Conservation (phyloP, 2,113 vertebrate species). For the Ivindomyrus marchei region DNA sequence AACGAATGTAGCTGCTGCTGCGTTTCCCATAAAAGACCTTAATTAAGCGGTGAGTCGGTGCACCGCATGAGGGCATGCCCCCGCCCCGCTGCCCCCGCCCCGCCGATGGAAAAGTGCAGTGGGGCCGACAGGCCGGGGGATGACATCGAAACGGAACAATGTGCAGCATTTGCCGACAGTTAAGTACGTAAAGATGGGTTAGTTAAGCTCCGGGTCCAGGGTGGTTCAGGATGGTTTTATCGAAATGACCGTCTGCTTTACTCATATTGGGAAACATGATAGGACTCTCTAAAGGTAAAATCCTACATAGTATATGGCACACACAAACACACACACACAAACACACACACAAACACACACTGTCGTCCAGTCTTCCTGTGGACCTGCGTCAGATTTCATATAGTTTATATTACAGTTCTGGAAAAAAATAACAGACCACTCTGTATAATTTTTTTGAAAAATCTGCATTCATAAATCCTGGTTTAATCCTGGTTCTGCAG, state of each 20-base stretch:
- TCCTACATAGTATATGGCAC: background rate
- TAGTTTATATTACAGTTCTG: background rate
- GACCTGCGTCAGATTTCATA: background rate
- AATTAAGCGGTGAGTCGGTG: slow-evolving; percentile 27
- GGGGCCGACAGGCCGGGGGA: background rate
- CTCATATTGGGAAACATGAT: background rate
- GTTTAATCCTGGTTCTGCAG: background rate
- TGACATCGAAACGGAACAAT: slow-evolving; percentile 19
- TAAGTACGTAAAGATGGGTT: background rate
- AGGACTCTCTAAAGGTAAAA: background rate
- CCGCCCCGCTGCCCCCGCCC: background rate
- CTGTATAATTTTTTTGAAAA: no score
- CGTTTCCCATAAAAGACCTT: slow-evolving; percentile 28
- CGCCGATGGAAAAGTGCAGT: slow-evolving; percentile 5
- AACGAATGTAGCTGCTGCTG: slow-evolving; percentile 15
- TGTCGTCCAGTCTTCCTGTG: background rate
- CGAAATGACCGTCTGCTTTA: background rate
- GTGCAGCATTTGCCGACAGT: background rate
- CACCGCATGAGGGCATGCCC: slow-evolving; percentile 10
- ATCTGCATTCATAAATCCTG: background rate
- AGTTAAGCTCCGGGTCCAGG: background rate
- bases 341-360: background rate
- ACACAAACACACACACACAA: background rate
- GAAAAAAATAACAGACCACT: no score
- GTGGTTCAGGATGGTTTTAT: background rate